Evolutionary conservation across 1,140 invertebrate species (phyloP), one percentile per base, ranked within the genome.

Genomic region (Branchinecta lindahli): DNA sequence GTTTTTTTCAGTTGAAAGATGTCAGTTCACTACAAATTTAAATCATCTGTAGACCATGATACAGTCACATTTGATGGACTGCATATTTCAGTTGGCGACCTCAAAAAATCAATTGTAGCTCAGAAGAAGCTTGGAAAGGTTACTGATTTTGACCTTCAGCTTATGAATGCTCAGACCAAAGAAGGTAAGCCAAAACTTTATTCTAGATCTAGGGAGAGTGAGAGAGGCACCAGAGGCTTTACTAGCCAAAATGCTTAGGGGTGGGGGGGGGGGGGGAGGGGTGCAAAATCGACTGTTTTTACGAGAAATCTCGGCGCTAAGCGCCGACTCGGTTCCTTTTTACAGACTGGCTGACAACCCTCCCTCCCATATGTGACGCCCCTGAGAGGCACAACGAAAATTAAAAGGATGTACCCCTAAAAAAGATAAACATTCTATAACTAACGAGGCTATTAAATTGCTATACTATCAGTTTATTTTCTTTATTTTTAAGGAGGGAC

Each of bases 21-120:
- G 88, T 96, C 93, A 75, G 91, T 98, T 71, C 94, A 98, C 81
- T 98, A 98, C 81, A 98, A 98, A 81, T 98, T 98, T 78, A 97
- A 96, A 82, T 94, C 92, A 75, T 88, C 91, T 68, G 83, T 94
- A 75, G 90, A 96, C 77, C 96, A 89, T 82, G 93, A 96, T 78
- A 96, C 94, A 7, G 87, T 98, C 66, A 94, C 91, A 21, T 97
- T 98, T 79, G 95, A 98, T 85, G 94, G 94, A 66, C 82, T 98
- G 45, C 90, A 96, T 77, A 97, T 98, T 76, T 94, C 92, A 66
- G 88, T 97, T 73, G 87, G 85, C 21, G 95, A 98, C 78, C 83
- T 98, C 68, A 98, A 98, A 80, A 90, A 92, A 76, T 87, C 90
- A 66, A 98, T 98, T 73, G 87, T 95, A 72, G 89, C 94, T 76